Conservation (phyloP, 2,113 vertebrate species). For the Amphiprion ocellaris region DNA sequence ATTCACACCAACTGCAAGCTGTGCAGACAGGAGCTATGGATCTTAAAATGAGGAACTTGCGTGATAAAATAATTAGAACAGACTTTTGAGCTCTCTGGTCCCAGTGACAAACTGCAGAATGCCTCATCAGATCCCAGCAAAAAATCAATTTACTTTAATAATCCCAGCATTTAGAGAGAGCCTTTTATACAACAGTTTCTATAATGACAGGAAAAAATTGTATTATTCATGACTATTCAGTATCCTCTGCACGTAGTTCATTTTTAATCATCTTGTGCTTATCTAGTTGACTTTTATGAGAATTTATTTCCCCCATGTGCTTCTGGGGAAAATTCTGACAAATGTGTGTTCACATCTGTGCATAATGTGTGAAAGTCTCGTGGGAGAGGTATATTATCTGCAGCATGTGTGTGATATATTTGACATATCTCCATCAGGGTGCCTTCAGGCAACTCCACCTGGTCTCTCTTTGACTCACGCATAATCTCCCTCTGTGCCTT, state of each 20-base stretch:
- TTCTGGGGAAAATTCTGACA: conserved; percentile 17
- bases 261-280: conserved; percentile 18
- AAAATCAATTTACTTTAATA: conserved; percentile 32
- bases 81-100: not conserved
- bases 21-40: not conserved
- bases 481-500: conserved; percentile 4
- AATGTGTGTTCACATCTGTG: conserved; percentile 1
- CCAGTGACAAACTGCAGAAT: conserved; percentile 8
- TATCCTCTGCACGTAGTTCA: conserved; percentile 1
- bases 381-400: conserved; percentile 42
- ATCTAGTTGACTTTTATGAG: conserved; percentile 17
- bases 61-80: conserved; percentile 15
- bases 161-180: conserved; percentile 7
- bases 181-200: not conserved
- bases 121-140: conserved; percentile 1
- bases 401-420: conserved; percentile 60
- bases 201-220: conserved; percentile 3
- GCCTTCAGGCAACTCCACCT: conserved; percentile 62
- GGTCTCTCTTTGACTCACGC: conserved; percentile 20
- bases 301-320: not conserved
- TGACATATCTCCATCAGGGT: conserved; percentile 69
- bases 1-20: conserved; percentile 15
- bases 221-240: conserved; percentile 9
- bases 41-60: not conserved
- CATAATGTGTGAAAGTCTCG: conserved; percentile 12